Conservation (phyloP, 2,797 vertebrate species). For the Gymnoscopelus microlampas region DNA sequence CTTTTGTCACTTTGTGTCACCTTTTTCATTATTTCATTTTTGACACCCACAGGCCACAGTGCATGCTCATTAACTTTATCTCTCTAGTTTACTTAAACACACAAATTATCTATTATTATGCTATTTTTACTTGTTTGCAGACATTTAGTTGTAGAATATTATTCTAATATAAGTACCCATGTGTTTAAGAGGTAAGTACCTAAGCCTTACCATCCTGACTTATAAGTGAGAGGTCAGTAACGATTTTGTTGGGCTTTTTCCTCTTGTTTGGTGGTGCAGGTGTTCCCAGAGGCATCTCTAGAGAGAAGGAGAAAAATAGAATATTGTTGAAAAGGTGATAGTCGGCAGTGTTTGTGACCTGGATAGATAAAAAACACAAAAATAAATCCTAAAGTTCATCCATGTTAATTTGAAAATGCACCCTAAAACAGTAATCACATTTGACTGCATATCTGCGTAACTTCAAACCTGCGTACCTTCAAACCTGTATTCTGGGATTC, state of each 20-base stretch:
- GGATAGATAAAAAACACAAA: not conserved
- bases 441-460: too few relatives aligned
- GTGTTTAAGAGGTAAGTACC: not conserved
- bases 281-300: conserved; percentile 92
- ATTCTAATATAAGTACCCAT: conserved; percentile 16
- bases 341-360: not conserved
- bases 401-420: not conserved
- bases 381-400: not conserved
- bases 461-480: too few relatives aligned
- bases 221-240: conserved; percentile 88
- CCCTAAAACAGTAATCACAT: too few relatives aligned
- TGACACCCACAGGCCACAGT: too few relatives aligned
- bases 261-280: conserved; percentile 93
- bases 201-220: conserved; percentile 81
- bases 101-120: too few relatives aligned
- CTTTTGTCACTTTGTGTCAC: too few relatives aligned
- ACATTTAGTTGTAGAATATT: conserved; percentile 24
- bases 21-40: too few relatives aligned
- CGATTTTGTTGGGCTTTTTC: conserved; percentile 93
- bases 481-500: too few relatives aligned
- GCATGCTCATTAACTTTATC: too few relatives aligned
- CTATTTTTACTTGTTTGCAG: conserved; percentile 16
- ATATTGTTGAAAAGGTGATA: not conserved
- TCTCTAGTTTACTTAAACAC: too few relatives aligned
- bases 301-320: conserved; percentile 39